These are phyloP conservation scores for Polyergus mexicanus DNA, from an alignment of 1,140 invertebrate genomes.

Conservation along the genomic window DNA sequence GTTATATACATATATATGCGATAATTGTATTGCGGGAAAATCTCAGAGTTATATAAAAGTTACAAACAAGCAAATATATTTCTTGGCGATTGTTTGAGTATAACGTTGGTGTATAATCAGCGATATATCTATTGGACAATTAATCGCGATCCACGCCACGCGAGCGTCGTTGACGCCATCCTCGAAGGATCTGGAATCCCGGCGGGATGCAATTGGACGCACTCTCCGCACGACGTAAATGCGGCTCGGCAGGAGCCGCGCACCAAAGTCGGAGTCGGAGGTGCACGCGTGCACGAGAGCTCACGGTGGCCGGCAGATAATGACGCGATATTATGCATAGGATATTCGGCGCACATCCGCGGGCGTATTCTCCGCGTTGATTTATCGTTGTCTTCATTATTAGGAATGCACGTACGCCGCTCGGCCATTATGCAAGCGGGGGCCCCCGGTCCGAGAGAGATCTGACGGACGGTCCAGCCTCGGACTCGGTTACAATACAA, in stretches of 20 bases:
- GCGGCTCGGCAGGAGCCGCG: conserved; percentile 53
- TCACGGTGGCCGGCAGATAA: conserved; percentile 79
- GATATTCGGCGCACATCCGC: conserved; percentile 86
- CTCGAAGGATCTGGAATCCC: conserved; percentile 13
- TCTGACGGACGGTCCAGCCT: conserved; percentile 73
- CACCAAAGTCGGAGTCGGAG: conserved; percentile 67
- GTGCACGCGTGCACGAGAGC: conserved; percentile 63
- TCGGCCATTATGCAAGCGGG: conserved; percentile 83
- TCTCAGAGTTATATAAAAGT: neutral
- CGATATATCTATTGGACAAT: conserved; percentile 13
- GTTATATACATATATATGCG: too few relatives aligned
- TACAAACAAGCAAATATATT: neutral
- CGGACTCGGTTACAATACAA: conserved; percentile 82
- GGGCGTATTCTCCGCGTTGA: conserved; percentile 86
- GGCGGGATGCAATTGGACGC: conserved; percentile 38
- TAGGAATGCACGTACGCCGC: conserved; percentile 85
- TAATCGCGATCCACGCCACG: conserved; percentile 8
- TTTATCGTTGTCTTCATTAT: conserved; percentile 87
- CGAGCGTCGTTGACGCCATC: conserved; percentile 18
- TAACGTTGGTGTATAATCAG: neutral
- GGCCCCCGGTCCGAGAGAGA: conserved; percentile 74
- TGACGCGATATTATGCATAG: conserved; percentile 86
- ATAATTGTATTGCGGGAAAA: neutral
- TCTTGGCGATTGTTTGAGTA: neutral
- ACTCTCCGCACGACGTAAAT: conserved; percentile 53